phyloP scores from a whole-genome alignment of 1,140 invertebrate genomes.

The Archivesica marissinica region DNA sequence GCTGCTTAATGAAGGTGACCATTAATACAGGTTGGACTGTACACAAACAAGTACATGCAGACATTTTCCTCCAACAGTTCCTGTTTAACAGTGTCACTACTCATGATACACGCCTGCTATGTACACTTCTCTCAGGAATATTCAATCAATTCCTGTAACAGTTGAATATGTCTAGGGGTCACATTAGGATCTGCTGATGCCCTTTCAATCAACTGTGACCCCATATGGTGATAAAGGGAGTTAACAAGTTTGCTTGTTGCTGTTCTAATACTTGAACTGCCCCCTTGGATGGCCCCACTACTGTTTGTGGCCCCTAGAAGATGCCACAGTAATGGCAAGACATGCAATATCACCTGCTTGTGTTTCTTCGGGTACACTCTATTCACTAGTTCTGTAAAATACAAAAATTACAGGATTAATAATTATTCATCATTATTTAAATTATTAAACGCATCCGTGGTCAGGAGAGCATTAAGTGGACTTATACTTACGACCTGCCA shows the following conservation, averaged over 20 bases:
- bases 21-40: no score
- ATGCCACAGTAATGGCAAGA: constrained; percentile 82
- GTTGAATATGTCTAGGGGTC: constrained; percentile 76
- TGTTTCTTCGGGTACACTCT: constrained; percentile 81
- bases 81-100: no score
- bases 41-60: no score
- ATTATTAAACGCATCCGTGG: no score
- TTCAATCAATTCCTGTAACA: constrained; percentile 77
- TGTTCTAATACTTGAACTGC: constrained; percentile 75
- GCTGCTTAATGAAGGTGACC: no score
- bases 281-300: constrained; percentile 76
- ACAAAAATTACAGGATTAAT: no score
- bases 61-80: no score
- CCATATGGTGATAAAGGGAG: constrained; percentile 79
- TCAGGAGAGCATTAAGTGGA: no score
- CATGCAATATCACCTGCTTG: constrained; percentile 81
- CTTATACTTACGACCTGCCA: no score
- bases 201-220: constrained; percentile 76
- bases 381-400: constrained; percentile 79
- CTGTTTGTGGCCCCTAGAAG: constrained; percentile 79
- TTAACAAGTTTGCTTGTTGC: constrained; percentile 77
- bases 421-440: no score
- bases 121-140: neutral
- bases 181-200: constrained; percentile 78
- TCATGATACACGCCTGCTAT: no score